Evolutionary conservation across 2,113 vertebrate genomes (phyloP).

Genomic region (Brachyhypopomus occidentalis): DNA sequence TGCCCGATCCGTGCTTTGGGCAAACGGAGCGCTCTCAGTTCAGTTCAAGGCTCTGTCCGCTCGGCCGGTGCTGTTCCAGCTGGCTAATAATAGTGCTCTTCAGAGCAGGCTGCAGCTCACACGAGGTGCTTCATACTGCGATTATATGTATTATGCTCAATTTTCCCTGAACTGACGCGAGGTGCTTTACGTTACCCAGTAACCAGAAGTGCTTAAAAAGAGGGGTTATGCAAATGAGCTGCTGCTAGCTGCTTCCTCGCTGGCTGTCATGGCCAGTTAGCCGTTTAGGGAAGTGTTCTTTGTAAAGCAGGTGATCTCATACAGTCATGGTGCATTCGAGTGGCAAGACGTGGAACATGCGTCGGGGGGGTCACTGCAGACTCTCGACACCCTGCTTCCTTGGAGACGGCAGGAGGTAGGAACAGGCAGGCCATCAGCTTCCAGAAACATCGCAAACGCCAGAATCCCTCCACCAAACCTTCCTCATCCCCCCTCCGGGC

Average conservation of each 20-base stretch:
- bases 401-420: no score
- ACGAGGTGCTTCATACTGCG: no score
- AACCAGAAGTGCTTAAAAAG: background rate
- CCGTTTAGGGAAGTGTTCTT: background rate
- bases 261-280: background rate
- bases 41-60: background rate
- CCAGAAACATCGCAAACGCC: no score
- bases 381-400: no score
- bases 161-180: background rate
- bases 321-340: background rate
- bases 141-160: background rate
- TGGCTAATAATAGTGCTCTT: no score
- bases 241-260: background rate
- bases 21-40: background rate
- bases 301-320: background rate
- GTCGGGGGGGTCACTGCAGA: no score
- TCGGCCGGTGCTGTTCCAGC: no score
- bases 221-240: background rate
- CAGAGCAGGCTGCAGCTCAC: no score
- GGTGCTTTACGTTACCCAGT: background rate
- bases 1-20: background rate
- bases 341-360: background rate
- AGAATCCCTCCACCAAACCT: no score
- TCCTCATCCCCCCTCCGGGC: no score
- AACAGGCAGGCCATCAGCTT: no score